These are phyloP conservation scores for Hemicordylus capensis DNA, from an alignment of 2,113 vertebrate species.

Conservation along the genomic window DNA sequence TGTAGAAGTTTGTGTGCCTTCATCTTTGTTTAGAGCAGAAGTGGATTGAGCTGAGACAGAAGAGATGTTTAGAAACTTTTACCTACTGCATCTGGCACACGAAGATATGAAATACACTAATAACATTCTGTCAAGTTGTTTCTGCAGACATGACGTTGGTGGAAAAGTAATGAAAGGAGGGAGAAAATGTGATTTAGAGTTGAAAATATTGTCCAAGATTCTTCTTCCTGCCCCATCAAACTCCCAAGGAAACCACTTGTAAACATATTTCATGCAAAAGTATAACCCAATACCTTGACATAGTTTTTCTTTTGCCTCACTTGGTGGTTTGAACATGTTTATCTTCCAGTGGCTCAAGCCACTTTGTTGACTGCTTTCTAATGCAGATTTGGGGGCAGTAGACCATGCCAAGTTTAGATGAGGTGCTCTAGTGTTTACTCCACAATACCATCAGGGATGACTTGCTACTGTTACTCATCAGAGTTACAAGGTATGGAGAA, in stretches of 20 bases:
- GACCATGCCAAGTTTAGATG: neutral
- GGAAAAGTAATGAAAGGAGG: constrained; percentile 74
- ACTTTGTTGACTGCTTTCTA: neutral
- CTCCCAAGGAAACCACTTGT: constrained; percentile 32
- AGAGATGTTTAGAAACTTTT: constrained; percentile 65
- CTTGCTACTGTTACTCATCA: neutral
- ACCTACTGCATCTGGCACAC: constrained; percentile 63
- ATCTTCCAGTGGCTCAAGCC: neutral
- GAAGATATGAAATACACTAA: constrained; percentile 60
- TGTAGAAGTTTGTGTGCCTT: constrained; percentile 10
- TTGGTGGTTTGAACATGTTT: neutral
- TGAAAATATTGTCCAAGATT: constrained; percentile 37
- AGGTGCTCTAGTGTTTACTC: neutral
- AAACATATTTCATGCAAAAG: neutral
- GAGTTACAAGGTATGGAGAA: too few species aligned
- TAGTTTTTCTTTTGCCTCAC: neutral
- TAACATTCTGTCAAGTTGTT: constrained; percentile 61
- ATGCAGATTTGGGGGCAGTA: neutral
- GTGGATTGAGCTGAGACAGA: constrained; percentile 57
- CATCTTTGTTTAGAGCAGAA: constrained; percentile 5
- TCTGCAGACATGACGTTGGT: constrained; percentile 68
- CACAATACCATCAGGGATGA: too few species aligned
- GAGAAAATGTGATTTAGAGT: constrained; percentile 64
- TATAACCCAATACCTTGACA: neutral
- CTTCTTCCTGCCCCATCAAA: neutral